Percentiles rank a stretch among this genome's conserved stretches.
These are phyloP conservation scores for Schizopygopsis malacanthus DNA, from an alignment of 2,797 vertebrate species.

Conservation along the genomic window DNA sequence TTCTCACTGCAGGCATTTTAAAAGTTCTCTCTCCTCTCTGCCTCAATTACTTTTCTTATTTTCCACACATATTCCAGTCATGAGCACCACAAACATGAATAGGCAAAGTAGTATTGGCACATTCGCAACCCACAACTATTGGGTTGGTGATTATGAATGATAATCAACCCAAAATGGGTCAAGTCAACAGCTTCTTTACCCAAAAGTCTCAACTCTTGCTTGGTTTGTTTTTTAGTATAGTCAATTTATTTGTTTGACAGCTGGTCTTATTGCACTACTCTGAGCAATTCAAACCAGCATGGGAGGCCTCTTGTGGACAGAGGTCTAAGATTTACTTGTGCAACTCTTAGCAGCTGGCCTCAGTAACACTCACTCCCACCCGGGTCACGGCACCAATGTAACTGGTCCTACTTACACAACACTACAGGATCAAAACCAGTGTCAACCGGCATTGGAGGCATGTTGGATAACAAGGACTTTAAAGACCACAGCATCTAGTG, in stretches of 20 bases:
- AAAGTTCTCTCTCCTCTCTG: neutral
- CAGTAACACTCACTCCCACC: neutral
- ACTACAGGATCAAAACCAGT: neutral
- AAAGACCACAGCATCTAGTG: neutral
- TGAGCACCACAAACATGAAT: neutral
- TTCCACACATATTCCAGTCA: neutral
- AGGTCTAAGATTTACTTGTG: neutral
- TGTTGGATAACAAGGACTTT: neutral
- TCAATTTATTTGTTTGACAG: neutral
- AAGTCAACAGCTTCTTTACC: neutral
- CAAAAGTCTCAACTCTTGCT: neutral
- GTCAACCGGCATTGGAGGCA: neutral
- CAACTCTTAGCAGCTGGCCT: neutral
- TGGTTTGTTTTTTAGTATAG: neutral
- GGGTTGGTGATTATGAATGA: neutral
- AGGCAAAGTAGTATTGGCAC: neutral
- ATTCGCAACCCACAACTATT: neutral
- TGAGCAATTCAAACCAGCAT: neutral
- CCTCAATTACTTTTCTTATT: no score
- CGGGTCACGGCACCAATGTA: neutral
- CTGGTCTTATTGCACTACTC: neutral
- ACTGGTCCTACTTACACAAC: neutral
- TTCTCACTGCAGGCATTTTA: neutral
- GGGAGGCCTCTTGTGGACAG: neutral
- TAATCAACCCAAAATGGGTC: neutral